Evolutionary conservation across 2,888 invertebrate genomes (phyloP).

Genomic region (Teinopalpus imperialis): DNA sequence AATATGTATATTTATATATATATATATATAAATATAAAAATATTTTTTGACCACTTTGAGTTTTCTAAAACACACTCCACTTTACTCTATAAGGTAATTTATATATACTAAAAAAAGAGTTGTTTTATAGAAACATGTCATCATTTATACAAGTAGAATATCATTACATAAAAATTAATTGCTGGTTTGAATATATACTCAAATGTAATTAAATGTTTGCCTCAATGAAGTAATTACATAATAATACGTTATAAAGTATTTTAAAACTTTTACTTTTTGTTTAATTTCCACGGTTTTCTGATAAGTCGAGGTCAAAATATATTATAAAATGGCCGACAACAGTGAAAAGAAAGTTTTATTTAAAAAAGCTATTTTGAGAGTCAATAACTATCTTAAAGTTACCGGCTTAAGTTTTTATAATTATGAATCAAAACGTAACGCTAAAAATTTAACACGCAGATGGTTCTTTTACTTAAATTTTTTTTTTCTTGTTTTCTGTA

Average conservation of each 20-base stretch:
- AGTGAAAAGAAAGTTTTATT: neutral
- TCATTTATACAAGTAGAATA: too few species aligned
- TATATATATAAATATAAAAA: too few species aligned
- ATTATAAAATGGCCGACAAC: slow-evolving; percentile 7
- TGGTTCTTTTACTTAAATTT: slow-evolving; percentile 12
- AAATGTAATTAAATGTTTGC: slow-evolving; percentile 7
- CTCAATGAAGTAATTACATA: slow-evolving; percentile 9
- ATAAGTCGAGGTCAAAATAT: neutral
- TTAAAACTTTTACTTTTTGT: too few species aligned
- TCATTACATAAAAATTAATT: too few species aligned
- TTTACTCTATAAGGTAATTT: too few species aligned
- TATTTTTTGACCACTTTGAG: too few species aligned
- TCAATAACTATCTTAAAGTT: slow-evolving; percentile 10
- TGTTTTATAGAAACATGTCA: too few species aligned
- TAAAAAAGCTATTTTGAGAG: slow-evolving; percentile 8
- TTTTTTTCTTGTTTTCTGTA: neutral
- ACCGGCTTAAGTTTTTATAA: slow-evolving; percentile 2
- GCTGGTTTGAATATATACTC: too few species aligned
- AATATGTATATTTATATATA: too few species aligned
- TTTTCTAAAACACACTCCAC: too few species aligned
- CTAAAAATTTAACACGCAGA: neutral
- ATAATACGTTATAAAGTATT: neutral
- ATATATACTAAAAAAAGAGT: too few species aligned
- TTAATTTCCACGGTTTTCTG: too few species aligned
- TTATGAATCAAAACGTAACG: neutral